Conservation (phyloP, 1,140 invertebrate species). For the Drosophila athabasca region DNA sequence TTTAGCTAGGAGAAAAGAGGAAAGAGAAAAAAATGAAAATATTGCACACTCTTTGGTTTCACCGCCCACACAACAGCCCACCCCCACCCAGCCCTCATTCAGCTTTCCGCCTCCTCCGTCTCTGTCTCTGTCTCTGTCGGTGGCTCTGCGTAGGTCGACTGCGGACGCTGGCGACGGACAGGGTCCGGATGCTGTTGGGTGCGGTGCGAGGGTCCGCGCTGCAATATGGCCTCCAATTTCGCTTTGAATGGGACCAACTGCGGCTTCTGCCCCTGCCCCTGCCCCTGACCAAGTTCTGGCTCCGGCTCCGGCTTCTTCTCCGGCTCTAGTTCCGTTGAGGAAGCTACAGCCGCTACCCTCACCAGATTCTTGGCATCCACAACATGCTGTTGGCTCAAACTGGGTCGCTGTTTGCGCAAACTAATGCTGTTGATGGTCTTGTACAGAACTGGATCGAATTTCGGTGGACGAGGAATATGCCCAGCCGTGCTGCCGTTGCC, state of each 20-base stretch:
- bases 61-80: not conserved
- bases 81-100: conserved; percentile 39
- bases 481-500: not conserved
- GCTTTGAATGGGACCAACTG: conserved; percentile 72
- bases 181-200: conserved; percentile 66
- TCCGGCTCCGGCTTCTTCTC: conserved; percentile 15
- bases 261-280: conserved; percentile 15
- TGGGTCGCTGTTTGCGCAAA: conserved; percentile 76
- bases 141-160: conserved; percentile 57
- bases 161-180: conserved; percentile 56
- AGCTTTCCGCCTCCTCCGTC: conserved; percentile 34
- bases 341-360: conserved; percentile 8
- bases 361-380: conserved; percentile 62
- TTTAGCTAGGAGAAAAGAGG: conserved; percentile 20
- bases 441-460: conserved; percentile 82
- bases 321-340: conserved; percentile 15
- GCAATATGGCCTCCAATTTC: conserved; percentile 80
- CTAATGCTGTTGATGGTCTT: conserved; percentile 80
- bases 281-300: conserved; percentile 10
- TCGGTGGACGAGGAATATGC: conserved; percentile 73
- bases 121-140: conserved; percentile 29
- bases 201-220: conserved; percentile 77
- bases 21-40: too few species aligned
- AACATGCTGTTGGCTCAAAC: conserved; percentile 60
- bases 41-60: conserved; percentile 43